phyloP scores from a whole-genome alignment of 2,888 invertebrate species.

The Euclidia mi region DNA sequence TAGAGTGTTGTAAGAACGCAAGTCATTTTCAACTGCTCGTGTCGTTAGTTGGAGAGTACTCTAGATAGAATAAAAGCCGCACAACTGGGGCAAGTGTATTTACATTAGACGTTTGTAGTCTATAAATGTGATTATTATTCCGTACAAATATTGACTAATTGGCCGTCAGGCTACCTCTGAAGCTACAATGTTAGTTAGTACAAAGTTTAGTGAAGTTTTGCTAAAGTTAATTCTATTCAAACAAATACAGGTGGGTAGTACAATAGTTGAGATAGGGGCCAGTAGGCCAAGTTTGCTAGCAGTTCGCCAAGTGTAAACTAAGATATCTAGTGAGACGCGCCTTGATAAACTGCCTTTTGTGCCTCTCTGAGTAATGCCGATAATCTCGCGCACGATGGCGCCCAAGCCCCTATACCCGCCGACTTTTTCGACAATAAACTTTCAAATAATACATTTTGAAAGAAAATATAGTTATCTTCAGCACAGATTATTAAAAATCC shows the following conservation, averaged over 20 bases:
- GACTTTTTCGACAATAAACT: constrained; percentile 65
- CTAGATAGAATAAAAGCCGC: background rate
- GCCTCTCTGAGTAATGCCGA: constrained; percentile 73
- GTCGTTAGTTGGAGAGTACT: background rate
- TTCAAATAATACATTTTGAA: constrained; percentile 31
- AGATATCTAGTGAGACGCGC: constrained; percentile 76
- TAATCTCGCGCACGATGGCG: constrained; percentile 74
- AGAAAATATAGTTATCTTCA: constrained; percentile 1
- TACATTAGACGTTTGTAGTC: constrained; percentile 1
- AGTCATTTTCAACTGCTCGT: too few relatives aligned
- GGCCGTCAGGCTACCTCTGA: constrained; percentile 37
- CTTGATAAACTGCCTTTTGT: constrained; percentile 84
- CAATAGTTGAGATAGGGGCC: constrained; percentile 53
- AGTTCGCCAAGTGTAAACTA: constrained; percentile 66
- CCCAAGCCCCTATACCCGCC: constrained; percentile 62
- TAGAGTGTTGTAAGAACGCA: background rate
- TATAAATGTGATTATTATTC: constrained; percentile 17
- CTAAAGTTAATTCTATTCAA: constrained; percentile 43
- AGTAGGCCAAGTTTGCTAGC: constrained; percentile 64
- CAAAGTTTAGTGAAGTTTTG: constrained; percentile 38
- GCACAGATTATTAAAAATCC: background rate
- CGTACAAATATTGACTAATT: constrained; percentile 12
- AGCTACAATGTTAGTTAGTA: constrained; percentile 27
- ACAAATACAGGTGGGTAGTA: constrained; percentile 39
- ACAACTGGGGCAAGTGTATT: background rate